These are phyloP conservation scores for Glossosoma conforme DNA, from an alignment of 1,140 invertebrate genomes.

Conservation along the genomic window DNA sequence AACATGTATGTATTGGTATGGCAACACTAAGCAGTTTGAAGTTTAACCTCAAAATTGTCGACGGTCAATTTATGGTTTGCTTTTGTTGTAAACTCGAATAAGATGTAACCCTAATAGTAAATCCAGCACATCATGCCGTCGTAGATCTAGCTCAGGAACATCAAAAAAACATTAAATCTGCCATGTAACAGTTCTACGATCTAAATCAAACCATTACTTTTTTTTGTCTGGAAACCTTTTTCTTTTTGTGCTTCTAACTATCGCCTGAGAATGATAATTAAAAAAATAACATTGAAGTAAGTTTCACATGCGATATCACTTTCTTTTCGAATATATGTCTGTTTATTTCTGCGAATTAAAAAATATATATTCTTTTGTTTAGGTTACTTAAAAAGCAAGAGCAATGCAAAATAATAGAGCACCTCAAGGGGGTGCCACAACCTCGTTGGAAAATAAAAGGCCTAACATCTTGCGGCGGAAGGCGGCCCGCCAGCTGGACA, in stretches of 20 bases:
- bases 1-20: no score
- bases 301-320: constrained; percentile 2
- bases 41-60: constrained; percentile 20
- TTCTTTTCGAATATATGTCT: neutral
- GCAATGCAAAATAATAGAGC: constrained; percentile 23
- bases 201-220: no score
- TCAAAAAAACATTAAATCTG: no score
- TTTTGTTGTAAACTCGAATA: neutral
- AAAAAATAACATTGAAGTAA: constrained; percentile 14
- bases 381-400: constrained; percentile 16
- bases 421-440: constrained; percentile 11
- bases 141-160: neutral
- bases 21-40: constrained; percentile 2
- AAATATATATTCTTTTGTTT: constrained; percentile 1
- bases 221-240: constrained; percentile 10
- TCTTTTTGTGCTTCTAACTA: constrained; percentile 15
- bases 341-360: constrained; percentile 4
- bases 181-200: no score
- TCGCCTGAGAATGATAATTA: constrained; percentile 23
- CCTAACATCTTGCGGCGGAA: constrained; percentile 24
- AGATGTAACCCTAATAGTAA: neutral
- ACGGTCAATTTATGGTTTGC: constrained; percentile 9
- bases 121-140: neutral
- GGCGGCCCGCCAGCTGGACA: constrained; percentile 2
- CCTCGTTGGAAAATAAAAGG: constrained; percentile 23